These are phyloP conservation scores for Bicyclus anynana DNA, from an alignment of 1,140 invertebrate species.

Conservation along the genomic window DNA sequence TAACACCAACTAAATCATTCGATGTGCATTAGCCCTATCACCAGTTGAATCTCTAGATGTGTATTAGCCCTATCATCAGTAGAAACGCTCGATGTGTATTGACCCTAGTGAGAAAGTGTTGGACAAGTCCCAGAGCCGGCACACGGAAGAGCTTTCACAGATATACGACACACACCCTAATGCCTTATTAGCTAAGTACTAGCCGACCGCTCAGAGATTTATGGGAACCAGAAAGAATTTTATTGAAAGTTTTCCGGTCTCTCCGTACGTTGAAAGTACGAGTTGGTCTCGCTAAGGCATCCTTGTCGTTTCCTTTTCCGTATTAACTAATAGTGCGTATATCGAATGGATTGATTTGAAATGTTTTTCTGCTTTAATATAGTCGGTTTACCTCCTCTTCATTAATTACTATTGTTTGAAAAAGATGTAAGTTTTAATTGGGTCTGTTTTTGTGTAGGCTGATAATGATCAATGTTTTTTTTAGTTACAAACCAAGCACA, in stretches of 20 bases:
- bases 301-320: background rate
- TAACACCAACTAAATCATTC: no score
- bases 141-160: constrained; percentile 9
- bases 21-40: no score
- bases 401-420: no score
- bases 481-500: no score
- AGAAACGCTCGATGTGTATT: no score
- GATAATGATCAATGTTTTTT: no score
- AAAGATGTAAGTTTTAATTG: no score
- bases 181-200: constrained; percentile 6
- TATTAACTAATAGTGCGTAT: background rate
- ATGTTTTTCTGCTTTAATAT: no score
- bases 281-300: background rate
- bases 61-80: background rate
- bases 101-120: constrained; percentile 5
- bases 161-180: constrained; percentile 4
- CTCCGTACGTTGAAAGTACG: constrained; percentile 1
- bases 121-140: background rate
- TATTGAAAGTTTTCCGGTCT: constrained; percentile 7
- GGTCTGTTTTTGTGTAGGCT: no score
- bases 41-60: background rate
- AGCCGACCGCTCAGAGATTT: background rate
- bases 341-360: no score
- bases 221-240: constrained; percentile 2
- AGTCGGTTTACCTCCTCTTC: no score